Conservation (phyloP, 2,888 invertebrate species). For the Nemapogon koenigi region DNA sequence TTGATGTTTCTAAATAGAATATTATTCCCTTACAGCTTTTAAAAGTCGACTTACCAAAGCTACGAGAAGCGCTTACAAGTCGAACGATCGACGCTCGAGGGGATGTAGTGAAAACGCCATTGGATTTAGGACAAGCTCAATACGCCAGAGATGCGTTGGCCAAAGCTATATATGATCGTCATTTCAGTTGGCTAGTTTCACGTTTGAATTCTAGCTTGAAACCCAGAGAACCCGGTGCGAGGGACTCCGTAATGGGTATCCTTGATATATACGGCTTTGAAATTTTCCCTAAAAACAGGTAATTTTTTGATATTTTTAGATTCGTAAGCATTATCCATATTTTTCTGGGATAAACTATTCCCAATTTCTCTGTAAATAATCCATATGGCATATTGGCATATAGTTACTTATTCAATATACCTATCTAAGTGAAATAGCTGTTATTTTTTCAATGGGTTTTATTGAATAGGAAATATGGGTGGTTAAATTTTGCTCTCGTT, state of each 20-base stretch:
- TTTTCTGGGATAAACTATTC: too few relatives aligned
- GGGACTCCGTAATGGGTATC: slow-evolving; percentile 82
- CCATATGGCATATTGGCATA: too few relatives aligned
- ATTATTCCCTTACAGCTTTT: slow-evolving; percentile 74
- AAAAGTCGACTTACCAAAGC: slow-evolving; percentile 69
- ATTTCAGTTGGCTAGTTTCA: slow-evolving; percentile 89
- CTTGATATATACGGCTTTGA: slow-evolving; percentile 95
- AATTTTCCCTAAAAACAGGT: slow-evolving; percentile 89
- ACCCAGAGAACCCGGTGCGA: slow-evolving; percentile 58
- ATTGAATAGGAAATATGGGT: too few relatives aligned
- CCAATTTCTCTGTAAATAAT: too few relatives aligned
- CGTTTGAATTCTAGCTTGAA: slow-evolving; percentile 80
- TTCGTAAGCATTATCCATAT: too few relatives aligned
- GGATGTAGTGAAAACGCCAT: slow-evolving; percentile 82
- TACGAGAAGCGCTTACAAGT: slow-evolving; percentile 78
- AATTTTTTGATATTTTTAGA: slow-evolving; percentile 18
- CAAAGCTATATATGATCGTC: slow-evolving; percentile 89
- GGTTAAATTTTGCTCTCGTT: too few relatives aligned
- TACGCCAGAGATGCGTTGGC: slow-evolving; percentile 90
- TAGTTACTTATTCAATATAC: too few relatives aligned
- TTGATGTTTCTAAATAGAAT: too few relatives aligned
- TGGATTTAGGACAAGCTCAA: slow-evolving; percentile 81
- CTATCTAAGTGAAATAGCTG: too few relatives aligned
- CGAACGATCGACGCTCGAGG: slow-evolving; percentile 87
- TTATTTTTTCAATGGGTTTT: too few relatives aligned